phyloP scores from a whole-genome alignment of 2,113 vertebrate genomes.

The Nycticryphes semicollaris region DNA sequence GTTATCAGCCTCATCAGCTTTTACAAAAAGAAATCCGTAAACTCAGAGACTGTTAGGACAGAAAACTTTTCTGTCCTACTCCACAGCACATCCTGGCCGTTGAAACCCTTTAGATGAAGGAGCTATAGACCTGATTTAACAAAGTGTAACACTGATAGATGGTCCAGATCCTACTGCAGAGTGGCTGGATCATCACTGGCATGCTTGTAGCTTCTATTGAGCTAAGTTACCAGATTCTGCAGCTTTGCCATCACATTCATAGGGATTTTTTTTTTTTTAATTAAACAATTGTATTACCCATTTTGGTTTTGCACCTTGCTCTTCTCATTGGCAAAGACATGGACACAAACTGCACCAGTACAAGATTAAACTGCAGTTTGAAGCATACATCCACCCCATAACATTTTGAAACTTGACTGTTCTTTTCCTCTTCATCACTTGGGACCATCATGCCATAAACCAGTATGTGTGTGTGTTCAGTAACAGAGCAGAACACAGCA shows the following conservation, averaged over 20 bases:
- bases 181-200: neutral
- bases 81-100: neutral
- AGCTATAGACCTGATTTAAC: neutral
- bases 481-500: neutral
- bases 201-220: neutral
- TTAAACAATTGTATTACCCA: neutral
- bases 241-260: neutral
- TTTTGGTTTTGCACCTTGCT: neutral
- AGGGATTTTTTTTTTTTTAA: neutral
- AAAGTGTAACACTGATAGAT: fast-evolving
- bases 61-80: neutral
- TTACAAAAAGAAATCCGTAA: neutral
- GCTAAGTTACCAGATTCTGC: neutral
- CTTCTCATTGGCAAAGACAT: neutral
- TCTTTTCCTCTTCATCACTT: neutral
- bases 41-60: neutral
- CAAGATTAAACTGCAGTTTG: neutral
- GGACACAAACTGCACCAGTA: neutral
- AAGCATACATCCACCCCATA: neutral
- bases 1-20: neutral
- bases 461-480: fast-evolving
- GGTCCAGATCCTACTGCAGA: neutral
- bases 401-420: neutral
- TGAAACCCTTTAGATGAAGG: neutral
- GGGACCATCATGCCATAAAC: neutral